A percentile compares a stretch with the other conserved stretches of the same genome.
Evolutionary conservation across 1,140 invertebrate genomes (phyloP).

Genomic region (Drosophila subobscura): DNA sequence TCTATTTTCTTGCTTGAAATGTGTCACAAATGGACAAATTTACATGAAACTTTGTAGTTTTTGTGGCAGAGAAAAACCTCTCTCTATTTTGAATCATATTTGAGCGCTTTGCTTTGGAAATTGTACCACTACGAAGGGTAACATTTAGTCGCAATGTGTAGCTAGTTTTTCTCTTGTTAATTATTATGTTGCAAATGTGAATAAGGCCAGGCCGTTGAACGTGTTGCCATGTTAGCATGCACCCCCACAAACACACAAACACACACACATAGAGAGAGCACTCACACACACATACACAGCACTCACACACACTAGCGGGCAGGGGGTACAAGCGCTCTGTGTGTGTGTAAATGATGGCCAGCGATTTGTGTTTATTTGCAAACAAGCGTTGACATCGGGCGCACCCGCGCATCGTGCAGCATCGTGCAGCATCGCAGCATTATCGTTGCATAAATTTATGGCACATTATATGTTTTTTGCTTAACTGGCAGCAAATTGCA

Average conservation of each 20-base stretch:
- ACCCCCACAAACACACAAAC: neutral
- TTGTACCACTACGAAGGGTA: too few species aligned
- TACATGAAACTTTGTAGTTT: too few species aligned
- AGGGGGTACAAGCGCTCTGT: too few species aligned
- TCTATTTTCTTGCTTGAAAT: constrained; percentile 16
- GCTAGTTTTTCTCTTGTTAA: constrained; percentile 36
- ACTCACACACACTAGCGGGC: constrained; percentile 5
- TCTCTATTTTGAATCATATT: too few species aligned
- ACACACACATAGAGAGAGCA: neutral
- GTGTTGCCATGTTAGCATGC: constrained; percentile 59
- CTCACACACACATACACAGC: neutral
- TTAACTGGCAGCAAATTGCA: constrained; percentile 66
- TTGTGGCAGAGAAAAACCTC: neutral
- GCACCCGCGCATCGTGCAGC: constrained; percentile 33
- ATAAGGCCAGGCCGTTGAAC: constrained; percentile 35
- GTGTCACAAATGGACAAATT: too few species aligned
- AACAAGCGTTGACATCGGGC: constrained; percentile 54
- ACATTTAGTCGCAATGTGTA: too few species aligned
- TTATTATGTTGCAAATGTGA: constrained; percentile 43
- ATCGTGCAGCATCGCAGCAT: constrained; percentile 33
- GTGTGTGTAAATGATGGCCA: constrained; percentile 61
- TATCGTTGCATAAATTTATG: constrained; percentile 64
- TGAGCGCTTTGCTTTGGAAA: too few species aligned
- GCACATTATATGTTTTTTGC: constrained; percentile 60
- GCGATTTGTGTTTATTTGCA: constrained; percentile 78